phyloP scores from a whole-genome alignment of 2,113 vertebrate species.

The Motacilla alba region DNA sequence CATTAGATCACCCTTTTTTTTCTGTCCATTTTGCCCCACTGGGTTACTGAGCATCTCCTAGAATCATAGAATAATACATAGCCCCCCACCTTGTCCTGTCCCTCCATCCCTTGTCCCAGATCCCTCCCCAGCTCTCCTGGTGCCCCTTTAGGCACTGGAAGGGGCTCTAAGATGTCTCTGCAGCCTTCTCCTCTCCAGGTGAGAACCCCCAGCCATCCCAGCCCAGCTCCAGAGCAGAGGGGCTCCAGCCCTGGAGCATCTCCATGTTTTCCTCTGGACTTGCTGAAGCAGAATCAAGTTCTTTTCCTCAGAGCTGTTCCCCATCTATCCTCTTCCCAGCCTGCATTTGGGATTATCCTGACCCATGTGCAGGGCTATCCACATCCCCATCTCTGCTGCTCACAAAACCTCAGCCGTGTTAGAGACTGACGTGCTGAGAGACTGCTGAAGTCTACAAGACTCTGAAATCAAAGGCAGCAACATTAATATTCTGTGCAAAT shows the following conservation, averaged over 20 bases:
- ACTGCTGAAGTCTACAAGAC: background rate
- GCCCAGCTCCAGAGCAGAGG: background rate
- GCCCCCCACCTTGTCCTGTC: background rate
- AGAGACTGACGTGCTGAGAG: background rate
- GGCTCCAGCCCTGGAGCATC: background rate
- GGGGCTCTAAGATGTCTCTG: background rate
- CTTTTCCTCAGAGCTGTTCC: background rate
- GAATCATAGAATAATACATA: background rate
- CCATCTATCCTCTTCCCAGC: background rate
- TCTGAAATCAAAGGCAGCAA: constrained; percentile 5
- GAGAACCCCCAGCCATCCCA: background rate
- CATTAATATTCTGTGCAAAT: constrained; percentile 16
- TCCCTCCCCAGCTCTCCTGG: background rate
- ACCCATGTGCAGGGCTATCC: background rate
- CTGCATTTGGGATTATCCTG: no score
- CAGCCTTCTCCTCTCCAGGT: background rate
- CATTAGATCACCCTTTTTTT: background rate
- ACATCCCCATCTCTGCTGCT: background rate
- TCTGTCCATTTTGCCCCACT: background rate
- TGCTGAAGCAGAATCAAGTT: accelerated
- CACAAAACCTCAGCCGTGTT: background rate
- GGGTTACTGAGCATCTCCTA: background rate
- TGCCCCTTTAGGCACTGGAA: background rate
- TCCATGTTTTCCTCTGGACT: accelerated
- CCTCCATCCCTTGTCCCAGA: background rate